A percentile compares a stretch with the other conserved stretches of the same genome.
Conservation (phyloP, 2,797 vertebrate genomes). For the Thaleichthys pacificus region DNA sequence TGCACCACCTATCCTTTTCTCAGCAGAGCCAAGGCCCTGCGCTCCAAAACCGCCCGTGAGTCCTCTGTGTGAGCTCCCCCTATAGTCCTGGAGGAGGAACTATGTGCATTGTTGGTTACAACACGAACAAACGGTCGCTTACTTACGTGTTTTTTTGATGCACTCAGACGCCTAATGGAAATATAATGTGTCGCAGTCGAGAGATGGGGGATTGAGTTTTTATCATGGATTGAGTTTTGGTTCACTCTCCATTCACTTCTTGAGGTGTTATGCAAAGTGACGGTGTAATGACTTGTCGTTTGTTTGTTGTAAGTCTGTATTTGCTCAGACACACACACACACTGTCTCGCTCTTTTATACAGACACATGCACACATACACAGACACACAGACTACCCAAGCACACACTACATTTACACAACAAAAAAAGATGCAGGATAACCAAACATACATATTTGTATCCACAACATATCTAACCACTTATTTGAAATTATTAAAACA, state of each 20-base stretch:
- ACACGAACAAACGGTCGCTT: background rate
- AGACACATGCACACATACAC: constrained; percentile 13
- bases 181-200: constrained; percentile 6
- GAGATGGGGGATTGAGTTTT: constrained; percentile 5
- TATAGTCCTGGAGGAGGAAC: constrained; percentile 1
- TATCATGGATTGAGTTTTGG: constrained; percentile 15
- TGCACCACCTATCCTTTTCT: constrained; percentile 81
- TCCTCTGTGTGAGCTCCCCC: constrained; percentile 65
- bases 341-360: background rate
- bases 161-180: too few species aligned
- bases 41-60: constrained; percentile 78
- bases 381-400: constrained; percentile 23
- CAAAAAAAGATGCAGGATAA: background rate
- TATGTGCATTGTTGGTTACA: background rate
- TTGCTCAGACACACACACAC: constrained; percentile 12
- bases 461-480: constrained; percentile 11
- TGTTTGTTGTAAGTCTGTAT: constrained; percentile 13
- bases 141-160: background rate
- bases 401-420: background rate
- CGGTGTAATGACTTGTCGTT: constrained; percentile 15
- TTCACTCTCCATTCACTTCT: constrained; percentile 9
- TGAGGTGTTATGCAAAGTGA: constrained; percentile 17
- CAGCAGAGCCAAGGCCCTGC: constrained; percentile 73
- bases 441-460: constrained; percentile 4
- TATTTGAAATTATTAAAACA: constrained; percentile 10